Conservation (phyloP, 1,140 invertebrate species). For the Monochamus saltuarius region DNA sequence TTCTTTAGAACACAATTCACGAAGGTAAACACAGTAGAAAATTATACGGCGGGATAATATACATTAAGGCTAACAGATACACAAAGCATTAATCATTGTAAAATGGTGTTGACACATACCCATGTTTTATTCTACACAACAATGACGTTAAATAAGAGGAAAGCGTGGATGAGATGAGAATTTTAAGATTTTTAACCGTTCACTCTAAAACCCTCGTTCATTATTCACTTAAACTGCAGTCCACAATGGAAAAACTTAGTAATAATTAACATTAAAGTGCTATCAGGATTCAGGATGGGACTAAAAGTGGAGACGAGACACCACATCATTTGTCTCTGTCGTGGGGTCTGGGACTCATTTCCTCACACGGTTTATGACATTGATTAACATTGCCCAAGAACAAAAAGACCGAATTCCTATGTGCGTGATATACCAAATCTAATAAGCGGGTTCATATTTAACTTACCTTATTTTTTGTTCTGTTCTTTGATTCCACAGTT, state of each 20-base stretch:
- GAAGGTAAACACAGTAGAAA: slow-evolving; percentile 9
- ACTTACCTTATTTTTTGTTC: too few relatives aligned
- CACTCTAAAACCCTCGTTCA: not conserved
- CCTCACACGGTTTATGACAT: slow-evolving; percentile 41
- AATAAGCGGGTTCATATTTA: too few relatives aligned
- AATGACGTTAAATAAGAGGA: slow-evolving; percentile 24
- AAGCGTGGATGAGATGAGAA: slow-evolving; percentile 18
- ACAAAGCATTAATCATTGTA: slow-evolving; percentile 20
- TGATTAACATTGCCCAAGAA: slow-evolving; percentile 37
- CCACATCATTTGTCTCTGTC: slow-evolving; percentile 40
- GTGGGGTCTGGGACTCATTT: slow-evolving; percentile 38
- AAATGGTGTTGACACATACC: slow-evolving; percentile 16
- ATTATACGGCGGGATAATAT: slow-evolving; percentile 22
- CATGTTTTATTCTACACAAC: slow-evolving; percentile 22
- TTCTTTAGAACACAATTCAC: not conserved
- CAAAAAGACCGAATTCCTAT: slow-evolving; percentile 18
- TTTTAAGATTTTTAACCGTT: slow-evolving; percentile 25
- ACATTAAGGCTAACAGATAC: slow-evolving; percentile 23
- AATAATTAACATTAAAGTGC: slow-evolving; percentile 29
- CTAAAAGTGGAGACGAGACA: slow-evolving; percentile 8
- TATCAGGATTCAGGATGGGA: slow-evolving; percentile 14
- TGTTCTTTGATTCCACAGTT: too few relatives aligned
- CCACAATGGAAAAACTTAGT: slow-evolving; percentile 27
- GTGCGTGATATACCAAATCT: slow-evolving; percentile 20
- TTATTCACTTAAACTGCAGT: slow-evolving; percentile 5